phyloP scores from a whole-genome alignment of 2,888 invertebrate genomes.

The Stratiomys singularior region DNA sequence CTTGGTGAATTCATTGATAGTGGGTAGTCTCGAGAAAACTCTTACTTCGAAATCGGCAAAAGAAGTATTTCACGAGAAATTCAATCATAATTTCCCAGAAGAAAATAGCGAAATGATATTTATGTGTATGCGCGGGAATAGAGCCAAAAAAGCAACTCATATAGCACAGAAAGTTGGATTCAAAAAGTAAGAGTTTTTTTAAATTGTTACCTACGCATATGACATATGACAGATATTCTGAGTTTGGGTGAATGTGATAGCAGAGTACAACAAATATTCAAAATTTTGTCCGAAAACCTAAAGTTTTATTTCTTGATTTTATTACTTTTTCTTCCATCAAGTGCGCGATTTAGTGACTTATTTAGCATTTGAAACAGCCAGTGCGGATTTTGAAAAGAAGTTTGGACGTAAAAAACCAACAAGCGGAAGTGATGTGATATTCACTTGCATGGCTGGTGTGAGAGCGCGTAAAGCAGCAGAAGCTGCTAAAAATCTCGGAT shows the following conservation, averaged over 20 bases:
- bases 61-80: background rate
- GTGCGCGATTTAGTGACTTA: constrained; percentile 54
- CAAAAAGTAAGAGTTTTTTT: constrained; percentile 67
- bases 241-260: background rate
- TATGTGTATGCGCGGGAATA: constrained; percentile 72
- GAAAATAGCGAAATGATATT: constrained; percentile 66
- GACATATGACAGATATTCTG: background rate
- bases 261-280: too few relatives aligned
- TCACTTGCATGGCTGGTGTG: constrained; percentile 73
- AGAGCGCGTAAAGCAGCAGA: constrained; percentile 71
- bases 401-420: background rate
- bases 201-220: too few relatives aligned
- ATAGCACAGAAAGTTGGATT: constrained; percentile 70
- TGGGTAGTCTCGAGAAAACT: constrained; percentile 17
- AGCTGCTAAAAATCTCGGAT: constrained; percentile 70
- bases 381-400: background rate
- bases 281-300: too few relatives aligned
- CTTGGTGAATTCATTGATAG: constrained; percentile 9
- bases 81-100: constrained; percentile 13
- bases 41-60: constrained; percentile 32
- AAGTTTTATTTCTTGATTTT: background rate
- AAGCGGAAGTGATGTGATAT: constrained; percentile 63
- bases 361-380: constrained; percentile 52
- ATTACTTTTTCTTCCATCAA: constrained; percentile 19
- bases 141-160: constrained; percentile 71